A percentile compares a stretch with the other conserved stretches of the same genome.
These are phyloP conservation scores for Panthera uncia DNA, from an alignment of 2,113 vertebrate genomes.

Conservation along the genomic window DNA sequence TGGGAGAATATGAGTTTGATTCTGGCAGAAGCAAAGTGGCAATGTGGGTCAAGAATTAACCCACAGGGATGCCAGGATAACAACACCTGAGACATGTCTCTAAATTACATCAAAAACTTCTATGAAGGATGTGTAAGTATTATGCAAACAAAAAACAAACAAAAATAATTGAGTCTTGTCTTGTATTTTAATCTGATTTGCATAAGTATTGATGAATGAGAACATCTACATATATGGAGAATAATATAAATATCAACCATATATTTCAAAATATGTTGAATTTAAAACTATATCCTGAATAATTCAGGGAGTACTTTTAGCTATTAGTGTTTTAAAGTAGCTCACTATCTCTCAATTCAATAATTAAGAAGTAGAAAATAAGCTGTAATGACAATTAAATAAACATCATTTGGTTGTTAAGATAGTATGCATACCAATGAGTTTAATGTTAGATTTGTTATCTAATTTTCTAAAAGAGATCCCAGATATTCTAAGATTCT, in stretches of 20 bases:
- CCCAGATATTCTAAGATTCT: neutral
- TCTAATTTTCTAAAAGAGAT: neutral
- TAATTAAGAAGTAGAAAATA: neutral
- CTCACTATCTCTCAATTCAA: neutral
- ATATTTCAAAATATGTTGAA: constrained; percentile 26
- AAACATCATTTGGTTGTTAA: neutral
- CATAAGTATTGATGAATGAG: neutral
- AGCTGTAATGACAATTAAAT: neutral
- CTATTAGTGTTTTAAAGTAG: neutral
- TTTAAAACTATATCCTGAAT: constrained; percentile 36
- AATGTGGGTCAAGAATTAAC: constrained; percentile 78
- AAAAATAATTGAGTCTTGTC: neutral
- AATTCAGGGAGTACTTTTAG: constrained; percentile 5
- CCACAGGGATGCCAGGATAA: constrained; percentile 65
- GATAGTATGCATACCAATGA: neutral
- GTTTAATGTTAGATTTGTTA: neutral
- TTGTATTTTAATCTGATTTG: constrained; percentile 35
- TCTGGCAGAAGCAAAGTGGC: constrained; percentile 76
- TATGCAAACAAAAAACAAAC: neutral
- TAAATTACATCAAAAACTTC: constrained; percentile 93
- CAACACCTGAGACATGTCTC: constrained; percentile 86
- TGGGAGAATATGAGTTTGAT: constrained; percentile 72
- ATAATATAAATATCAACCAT: neutral
- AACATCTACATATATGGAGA: neutral
- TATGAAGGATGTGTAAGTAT: constrained; percentile 93